These are phyloP conservation scores for Aleiodes leptofemur DNA, from an alignment of 2,888 invertebrate genomes.

Conservation along the genomic window DNA sequence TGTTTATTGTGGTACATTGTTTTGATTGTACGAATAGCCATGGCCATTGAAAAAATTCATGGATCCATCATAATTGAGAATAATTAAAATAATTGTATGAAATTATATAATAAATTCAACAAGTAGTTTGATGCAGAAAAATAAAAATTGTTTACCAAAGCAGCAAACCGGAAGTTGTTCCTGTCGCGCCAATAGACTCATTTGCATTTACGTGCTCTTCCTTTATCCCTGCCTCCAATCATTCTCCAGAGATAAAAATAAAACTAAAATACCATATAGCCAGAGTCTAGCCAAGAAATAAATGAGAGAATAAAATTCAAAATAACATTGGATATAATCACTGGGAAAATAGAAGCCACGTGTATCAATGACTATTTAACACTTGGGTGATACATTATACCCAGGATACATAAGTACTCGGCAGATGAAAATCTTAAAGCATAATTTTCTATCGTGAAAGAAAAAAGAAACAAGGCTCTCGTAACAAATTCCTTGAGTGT, in stretches of 20 bases:
- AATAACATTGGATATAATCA: too few relatives aligned
- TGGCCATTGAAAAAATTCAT: too few relatives aligned
- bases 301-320: too few relatives aligned
- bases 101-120: background rate
- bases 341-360: background rate
- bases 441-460: slow-evolving; percentile 18
- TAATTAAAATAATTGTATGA: slow-evolving; percentile 5
- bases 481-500: slow-evolving; percentile 5
- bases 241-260: slow-evolving; percentile 5
- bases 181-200: slow-evolving; percentile 3
- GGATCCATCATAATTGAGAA: background rate
- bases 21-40: background rate
- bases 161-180: slow-evolving; percentile 30
- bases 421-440: slow-evolving; percentile 26
- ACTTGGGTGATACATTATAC: slow-evolving; percentile 23
- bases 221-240: background rate
- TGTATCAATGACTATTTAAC: slow-evolving; percentile 19
- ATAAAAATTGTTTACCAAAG: slow-evolving; percentile 8
- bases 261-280: background rate
- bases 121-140: background rate
- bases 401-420: slow-evolving; percentile 28
- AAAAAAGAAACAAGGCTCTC: background rate
- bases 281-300: too few relatives aligned
- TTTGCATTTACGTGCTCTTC: slow-evolving; percentile 41
- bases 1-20: too few relatives aligned